Percentiles rank a stretch among this genome's conserved stretches.
Evolutionary conservation across 2,888 invertebrate genomes (phyloP).

Genomic region (Habrosyne pyritoides): DNA sequence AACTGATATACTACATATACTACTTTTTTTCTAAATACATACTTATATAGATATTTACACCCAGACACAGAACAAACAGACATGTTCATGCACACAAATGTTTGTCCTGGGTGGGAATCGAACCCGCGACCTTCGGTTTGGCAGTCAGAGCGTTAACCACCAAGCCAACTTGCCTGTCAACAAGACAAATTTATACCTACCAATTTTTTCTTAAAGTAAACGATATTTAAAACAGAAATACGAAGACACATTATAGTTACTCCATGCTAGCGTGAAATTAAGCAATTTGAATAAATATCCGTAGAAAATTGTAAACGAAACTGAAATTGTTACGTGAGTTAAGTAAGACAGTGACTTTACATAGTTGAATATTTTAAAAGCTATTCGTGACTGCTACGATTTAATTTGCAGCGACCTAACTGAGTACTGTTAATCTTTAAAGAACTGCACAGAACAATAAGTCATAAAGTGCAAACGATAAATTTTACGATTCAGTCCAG

Average conservation of each 20-base stretch:
- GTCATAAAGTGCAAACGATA: slow-evolving; percentile 71
- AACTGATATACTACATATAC: no score
- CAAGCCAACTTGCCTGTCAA: no score
- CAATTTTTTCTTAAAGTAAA: no score
- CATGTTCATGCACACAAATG: no score
- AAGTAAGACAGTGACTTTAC: slow-evolving; percentile 25
- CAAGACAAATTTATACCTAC: neutral
- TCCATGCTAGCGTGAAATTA: slow-evolving; percentile 6
- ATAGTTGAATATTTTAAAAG: slow-evolving; percentile 30
- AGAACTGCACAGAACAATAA: slow-evolving; percentile 65
- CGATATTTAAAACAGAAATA: neutral
- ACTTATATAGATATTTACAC: no score
- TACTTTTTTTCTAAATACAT: no score
- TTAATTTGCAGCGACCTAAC: slow-evolving; percentile 27
- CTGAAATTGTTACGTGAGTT: slow-evolving; percentile 14
- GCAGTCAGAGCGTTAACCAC: no score
- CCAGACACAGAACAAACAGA: no score
- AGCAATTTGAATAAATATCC: slow-evolving; percentile 6
- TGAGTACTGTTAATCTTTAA: slow-evolving; percentile 46
- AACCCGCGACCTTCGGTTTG: no score
- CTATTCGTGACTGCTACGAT: slow-evolving; percentile 44
- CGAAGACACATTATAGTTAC: neutral
- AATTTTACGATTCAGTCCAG: slow-evolving; percentile 65
- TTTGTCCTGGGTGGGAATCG: no score
- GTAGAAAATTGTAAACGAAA: slow-evolving; percentile 7